These are phyloP conservation scores for Bombyx huttoni DNA, from an alignment of 2,888 invertebrate genomes.

Conservation along the genomic window DNA sequence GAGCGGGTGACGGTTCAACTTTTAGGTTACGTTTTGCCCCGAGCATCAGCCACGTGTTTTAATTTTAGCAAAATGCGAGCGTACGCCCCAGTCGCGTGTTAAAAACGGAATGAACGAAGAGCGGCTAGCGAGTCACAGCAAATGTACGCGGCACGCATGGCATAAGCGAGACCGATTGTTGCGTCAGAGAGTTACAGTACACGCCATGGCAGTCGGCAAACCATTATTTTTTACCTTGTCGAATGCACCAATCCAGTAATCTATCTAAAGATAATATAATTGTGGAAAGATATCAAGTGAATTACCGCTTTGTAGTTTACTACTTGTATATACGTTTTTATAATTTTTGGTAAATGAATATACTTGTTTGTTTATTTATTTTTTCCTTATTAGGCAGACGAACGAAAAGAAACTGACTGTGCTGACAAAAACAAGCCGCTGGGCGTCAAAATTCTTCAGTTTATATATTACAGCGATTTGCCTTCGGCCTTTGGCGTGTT, in stretches of 20 bases:
- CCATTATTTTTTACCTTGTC: background rate
- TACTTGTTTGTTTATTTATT: no score
- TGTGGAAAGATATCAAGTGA: no score
- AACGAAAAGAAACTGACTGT: no score
- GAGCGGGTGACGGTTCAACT: slow-evolving; percentile 11
- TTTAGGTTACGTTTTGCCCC: slow-evolving; percentile 39
- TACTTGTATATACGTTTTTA: no score
- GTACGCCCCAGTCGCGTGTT: slow-evolving; percentile 36
- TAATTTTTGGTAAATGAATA: no score
- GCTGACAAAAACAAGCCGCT: no score
- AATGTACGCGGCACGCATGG: slow-evolving; percentile 19
- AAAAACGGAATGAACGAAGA: slow-evolving; percentile 42
- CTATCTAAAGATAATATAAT: no score
- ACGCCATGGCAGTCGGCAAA: no score
- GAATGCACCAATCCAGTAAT: background rate
- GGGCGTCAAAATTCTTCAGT: no score
- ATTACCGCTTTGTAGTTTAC: no score
- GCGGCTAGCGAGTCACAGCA: slow-evolving; percentile 10
- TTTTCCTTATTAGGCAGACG: no score
- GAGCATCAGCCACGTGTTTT: slow-evolving; percentile 55
- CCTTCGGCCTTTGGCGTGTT: slow-evolving; percentile 11
- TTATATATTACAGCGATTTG: no score
- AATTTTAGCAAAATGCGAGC: slow-evolving; percentile 31
- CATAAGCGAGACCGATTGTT: slow-evolving; percentile 28
- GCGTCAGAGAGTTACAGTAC: slow-evolving; percentile 24